Conservation (phyloP, 2,888 invertebrate genomes). For the Aproaerema taeniolella region DNA sequence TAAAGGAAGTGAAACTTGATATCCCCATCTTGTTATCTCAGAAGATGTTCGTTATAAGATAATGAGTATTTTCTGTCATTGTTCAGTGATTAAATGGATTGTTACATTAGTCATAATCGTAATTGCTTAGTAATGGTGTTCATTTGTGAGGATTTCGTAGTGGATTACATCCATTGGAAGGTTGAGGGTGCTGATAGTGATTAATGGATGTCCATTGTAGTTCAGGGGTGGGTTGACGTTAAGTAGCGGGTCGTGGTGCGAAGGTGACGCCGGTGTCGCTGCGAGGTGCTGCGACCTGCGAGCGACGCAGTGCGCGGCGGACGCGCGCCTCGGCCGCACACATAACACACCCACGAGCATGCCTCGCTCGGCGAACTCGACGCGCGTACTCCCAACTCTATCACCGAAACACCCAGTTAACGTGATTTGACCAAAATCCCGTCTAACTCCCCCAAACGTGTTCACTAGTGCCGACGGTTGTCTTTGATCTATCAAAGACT, state of each 20-base stretch:
- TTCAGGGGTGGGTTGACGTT: constrained; percentile 7
- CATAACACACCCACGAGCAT: constrained; percentile 35
- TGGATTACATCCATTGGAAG: constrained; percentile 5
- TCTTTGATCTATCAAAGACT: constrained; percentile 38
- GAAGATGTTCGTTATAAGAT: constrained; percentile 1
- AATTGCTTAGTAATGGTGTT: neutral
- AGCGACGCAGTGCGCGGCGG: constrained; percentile 27
- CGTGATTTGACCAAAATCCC: constrained; percentile 40
- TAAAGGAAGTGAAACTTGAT: constrained; percentile 20
- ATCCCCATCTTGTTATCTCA: constrained; percentile 2
- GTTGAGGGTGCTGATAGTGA: constrained; percentile 10
- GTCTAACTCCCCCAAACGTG: constrained; percentile 33
- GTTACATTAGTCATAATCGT: neutral
- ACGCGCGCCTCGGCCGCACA: constrained; percentile 43
- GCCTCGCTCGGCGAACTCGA: constrained; percentile 28
- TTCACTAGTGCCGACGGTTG: constrained; percentile 31
- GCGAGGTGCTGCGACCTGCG: constrained; percentile 22
- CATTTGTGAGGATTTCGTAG: constrained; percentile 5
- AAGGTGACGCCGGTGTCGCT: constrained; percentile 33
- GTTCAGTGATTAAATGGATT: neutral
- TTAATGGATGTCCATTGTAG: constrained; percentile 14
- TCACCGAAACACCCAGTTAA: constrained; percentile 38
- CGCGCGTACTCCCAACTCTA: constrained; percentile 25
- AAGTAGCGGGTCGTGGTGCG: constrained; percentile 27
- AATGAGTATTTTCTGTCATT: no score